A percentile compares a stretch with the other conserved stretches of the same genome.
phyloP scores from a whole-genome alignment of 2,888 invertebrate genomes.

The Automeris io region DNA sequence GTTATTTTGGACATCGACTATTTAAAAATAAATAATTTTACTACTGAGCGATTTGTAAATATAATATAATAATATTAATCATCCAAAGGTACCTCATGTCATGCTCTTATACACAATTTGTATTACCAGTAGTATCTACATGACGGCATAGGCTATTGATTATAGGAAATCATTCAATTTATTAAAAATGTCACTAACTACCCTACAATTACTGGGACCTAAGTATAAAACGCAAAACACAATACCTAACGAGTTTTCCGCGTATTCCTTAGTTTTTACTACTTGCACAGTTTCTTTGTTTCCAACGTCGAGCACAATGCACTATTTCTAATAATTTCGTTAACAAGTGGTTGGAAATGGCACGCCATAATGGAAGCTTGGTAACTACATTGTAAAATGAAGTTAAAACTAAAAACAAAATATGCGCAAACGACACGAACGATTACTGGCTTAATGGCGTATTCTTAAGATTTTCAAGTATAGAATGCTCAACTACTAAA shows the following conservation, averaged over 20 bases:
- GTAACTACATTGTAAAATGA: constrained; percentile 35
- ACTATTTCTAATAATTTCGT: constrained; percentile 60
- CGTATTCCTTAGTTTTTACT: constrained; percentile 56
- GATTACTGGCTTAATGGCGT: constrained; percentile 14
- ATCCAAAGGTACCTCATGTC: no score
- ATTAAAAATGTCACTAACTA: constrained; percentile 17
- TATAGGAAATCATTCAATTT: background rate
- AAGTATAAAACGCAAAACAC: constrained; percentile 27
- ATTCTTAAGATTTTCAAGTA: background rate
- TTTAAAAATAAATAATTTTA: no score
- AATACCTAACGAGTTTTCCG: constrained; percentile 37
- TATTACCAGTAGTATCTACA: no score
- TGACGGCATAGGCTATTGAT: background rate
- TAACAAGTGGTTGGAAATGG: constrained; percentile 50
- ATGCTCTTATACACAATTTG: no score
- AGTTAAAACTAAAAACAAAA: constrained; percentile 33
- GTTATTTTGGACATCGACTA: no score
- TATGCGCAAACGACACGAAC: constrained; percentile 20
- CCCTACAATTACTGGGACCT: constrained; percentile 30
- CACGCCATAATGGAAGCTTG: constrained; percentile 37
- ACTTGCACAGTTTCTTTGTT: constrained; percentile 60
- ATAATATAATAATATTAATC: no score
- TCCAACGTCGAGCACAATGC: constrained; percentile 48
- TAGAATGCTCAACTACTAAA: background rate
- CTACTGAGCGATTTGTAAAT: no score